Base-by-base conservation (phyloP, 2,113 vertebrate genomes). In the Promerops cafer region DNA sequence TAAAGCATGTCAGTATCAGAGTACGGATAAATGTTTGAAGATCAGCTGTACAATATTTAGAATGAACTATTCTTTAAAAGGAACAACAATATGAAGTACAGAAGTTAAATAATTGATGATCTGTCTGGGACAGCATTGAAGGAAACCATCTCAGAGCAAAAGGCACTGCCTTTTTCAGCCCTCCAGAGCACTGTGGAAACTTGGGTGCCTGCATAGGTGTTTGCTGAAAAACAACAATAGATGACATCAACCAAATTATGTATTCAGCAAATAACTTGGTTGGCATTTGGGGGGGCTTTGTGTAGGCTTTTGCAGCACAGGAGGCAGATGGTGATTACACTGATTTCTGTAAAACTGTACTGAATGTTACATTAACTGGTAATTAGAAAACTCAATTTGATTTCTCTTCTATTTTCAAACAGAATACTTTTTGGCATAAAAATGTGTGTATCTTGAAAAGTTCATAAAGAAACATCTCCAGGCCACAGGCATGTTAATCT, bases 271-370 rank as follows among this genome's bases (percentile, higher is more conserved):
- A 81, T 78, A 95, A 92, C 71, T 92, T 16, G 0, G 28, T 30
- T 96, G 88, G 85, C 94, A 95, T 92, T 93, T 88, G 65, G 65
- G 86, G 92, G 90, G 70, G 59, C 68, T 92, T 90, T 79, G 88
- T 89, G 93, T 84, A 78, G 94, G 92, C 64, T 96, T 94, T 35
- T 82, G 65, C 69, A 92, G 72, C 53, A 93, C 59, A 65, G 61
- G 68, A 97, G 74, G 71, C 90, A 96, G 91, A 95, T 95, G 89
- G 89, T 70, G 96, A 90, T 90, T 91, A 50, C 78, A 95, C 28
- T 35, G 57, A 82, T 68, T 96, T 92, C 57, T 92, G 65, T 57
- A 94, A 72, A 92, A 90, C 52, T 74, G 68, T 60, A 92, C 70
- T n/a, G 69, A 94, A 86, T 9, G 9, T 93, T 93, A 83, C 86